phyloP scores from a whole-genome alignment of 1,140 invertebrate genomes.

The Aricia agestis region DNA sequence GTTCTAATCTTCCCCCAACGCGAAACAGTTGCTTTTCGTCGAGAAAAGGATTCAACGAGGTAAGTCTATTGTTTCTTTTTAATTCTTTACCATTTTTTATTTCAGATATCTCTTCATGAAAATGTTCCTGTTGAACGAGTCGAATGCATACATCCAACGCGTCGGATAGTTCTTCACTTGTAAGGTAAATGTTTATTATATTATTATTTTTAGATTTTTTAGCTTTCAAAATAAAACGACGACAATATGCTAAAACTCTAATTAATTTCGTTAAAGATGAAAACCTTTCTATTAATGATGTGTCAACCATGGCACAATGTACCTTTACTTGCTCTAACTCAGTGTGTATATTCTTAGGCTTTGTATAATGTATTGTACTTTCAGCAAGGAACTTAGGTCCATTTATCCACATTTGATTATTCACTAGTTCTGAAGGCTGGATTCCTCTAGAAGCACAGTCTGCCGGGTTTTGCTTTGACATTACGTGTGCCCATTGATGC shows the following conservation, averaged over 20 bases:
- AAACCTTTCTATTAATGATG: constrained; percentile 16
- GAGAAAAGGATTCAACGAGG: constrained; percentile 26
- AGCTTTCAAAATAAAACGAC: constrained; percentile 21
- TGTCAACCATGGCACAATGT: constrained; percentile 10
- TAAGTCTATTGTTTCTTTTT: constrained; percentile 25
- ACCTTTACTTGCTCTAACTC: constrained; percentile 20
- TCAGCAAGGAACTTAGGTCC: constrained; percentile 20
- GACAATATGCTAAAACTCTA: constrained; percentile 26
- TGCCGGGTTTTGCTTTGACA: constrained; percentile 26
- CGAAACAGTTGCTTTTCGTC: constrained; percentile 24
- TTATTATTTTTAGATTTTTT: neutral
- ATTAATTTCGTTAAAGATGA: constrained; percentile 22
- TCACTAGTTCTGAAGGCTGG: constrained; percentile 6
- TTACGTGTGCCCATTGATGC: constrained; percentile 27
- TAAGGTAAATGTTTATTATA: constrained; percentile 14
- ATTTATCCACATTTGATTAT: constrained; percentile 20
- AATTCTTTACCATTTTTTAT: constrained; percentile 19
- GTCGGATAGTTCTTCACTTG: constrained; percentile 9
- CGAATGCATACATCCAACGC: constrained; percentile 23
- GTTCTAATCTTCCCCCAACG: constrained; percentile 26
- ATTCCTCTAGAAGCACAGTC: constrained; percentile 27
- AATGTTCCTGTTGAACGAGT: neutral
- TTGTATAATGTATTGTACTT: constrained; percentile 17
- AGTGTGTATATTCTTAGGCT: constrained; percentile 18
- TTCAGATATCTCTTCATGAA: constrained; percentile 23